A percentile compares a stretch with the other conserved stretches of the same genome.
Evolutionary conservation across 2,113 vertebrate species (phyloP).

Genomic region (Apodemus speciosus): DNA sequence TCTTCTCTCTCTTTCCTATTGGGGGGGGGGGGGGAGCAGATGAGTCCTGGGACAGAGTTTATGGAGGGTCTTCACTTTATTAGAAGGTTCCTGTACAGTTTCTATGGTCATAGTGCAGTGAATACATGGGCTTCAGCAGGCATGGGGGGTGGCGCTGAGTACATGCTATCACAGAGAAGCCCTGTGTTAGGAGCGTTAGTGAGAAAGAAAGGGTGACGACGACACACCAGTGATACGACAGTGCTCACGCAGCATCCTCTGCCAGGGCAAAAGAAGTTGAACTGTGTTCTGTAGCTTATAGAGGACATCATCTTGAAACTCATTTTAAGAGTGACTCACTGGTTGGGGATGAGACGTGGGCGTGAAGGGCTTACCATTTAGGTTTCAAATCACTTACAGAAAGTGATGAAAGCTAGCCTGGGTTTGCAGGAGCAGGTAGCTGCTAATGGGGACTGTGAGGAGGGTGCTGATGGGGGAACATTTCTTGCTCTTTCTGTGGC

Average conservation of each 20-base stretch:
- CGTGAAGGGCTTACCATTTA: background rate
- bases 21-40: background rate
- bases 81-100: background rate
- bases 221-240: background rate
- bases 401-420: background rate
- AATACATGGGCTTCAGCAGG: background rate
- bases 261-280: background rate
- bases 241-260: background rate
- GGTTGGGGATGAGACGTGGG: background rate
- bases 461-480: background rate
- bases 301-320: background rate
- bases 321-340: background rate
- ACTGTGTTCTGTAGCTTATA: background rate
- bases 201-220: background rate
- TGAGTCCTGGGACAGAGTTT: background rate
- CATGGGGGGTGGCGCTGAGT: background rate
- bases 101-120: background rate
- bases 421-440: background rate
- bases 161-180: background rate
- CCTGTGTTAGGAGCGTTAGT: background rate
- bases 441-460: background rate
- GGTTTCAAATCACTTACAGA: background rate
- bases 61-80: background rate
- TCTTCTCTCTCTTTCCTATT: background rate
- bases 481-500: constrained; percentile 46